Evolutionary conservation across 2,113 vertebrate species (phyloP).

Genomic region (Turdus rufiventris): DNA sequence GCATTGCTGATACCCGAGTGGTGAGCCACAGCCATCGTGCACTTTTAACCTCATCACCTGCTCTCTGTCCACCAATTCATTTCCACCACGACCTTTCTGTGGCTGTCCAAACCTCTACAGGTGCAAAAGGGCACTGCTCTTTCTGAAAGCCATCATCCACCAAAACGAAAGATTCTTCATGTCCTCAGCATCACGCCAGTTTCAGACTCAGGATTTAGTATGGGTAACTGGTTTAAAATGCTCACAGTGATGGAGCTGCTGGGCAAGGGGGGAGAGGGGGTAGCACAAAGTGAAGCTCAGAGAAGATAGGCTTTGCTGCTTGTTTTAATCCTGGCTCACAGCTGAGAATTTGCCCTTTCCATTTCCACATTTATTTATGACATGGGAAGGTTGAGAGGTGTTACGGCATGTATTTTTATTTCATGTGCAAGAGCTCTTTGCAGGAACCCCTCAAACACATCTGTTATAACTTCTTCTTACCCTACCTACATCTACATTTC

Average conservation of each 20-base stretch:
- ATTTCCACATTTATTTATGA: background rate
- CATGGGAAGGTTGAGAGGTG: background rate
- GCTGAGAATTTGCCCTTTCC: conserved; percentile 53
- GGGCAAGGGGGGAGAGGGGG: background rate
- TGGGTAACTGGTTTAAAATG: background rate
- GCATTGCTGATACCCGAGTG: background rate
- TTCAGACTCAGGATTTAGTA: background rate
- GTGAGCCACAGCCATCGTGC: background rate
- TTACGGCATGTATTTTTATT: background rate
- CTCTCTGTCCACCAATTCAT: background rate
- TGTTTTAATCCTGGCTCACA: background rate
- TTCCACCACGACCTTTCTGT: background rate
- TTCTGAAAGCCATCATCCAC: background rate
- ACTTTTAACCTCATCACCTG: conserved; percentile 8
- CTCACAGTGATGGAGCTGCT: background rate
- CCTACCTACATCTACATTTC: background rate
- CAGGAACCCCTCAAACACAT: background rate
- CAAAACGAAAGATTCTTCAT: background rate
- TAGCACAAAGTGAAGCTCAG: background rate
- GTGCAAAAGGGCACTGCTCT: background rate
- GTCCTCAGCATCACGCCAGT: background rate
- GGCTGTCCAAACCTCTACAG: background rate
- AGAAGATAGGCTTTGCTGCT: background rate
- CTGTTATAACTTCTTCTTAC: background rate
- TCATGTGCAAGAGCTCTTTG: background rate